Evolutionary conservation across 1,140 invertebrate genomes (phyloP).

Genomic region (Aphis gossypii): DNA sequence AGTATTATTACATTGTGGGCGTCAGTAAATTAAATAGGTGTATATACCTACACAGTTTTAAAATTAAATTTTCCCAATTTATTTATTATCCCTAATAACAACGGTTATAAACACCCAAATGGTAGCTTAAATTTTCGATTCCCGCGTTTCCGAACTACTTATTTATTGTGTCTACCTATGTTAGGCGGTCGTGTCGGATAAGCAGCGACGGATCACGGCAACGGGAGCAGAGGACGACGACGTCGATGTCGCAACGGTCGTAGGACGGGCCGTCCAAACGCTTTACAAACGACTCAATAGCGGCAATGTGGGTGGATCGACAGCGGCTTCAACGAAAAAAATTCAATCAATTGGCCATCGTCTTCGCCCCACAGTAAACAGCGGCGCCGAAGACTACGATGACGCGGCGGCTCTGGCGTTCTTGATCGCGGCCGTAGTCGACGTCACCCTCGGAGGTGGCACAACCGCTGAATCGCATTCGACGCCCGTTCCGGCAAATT

Average conservation of each 20-base stretch:
- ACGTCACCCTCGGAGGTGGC: not conserved
- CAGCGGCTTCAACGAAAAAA: not conserved
- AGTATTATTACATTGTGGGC: no score
- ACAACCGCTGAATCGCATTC: not conserved
- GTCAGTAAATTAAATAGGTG: no score
- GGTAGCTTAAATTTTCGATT: not conserved
- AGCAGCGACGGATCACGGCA: not conserved
- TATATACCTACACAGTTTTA: no score
- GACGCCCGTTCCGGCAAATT: not conserved
- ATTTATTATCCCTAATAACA: not conserved
- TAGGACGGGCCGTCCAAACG: not conserved
- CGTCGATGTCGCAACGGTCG: not conserved
- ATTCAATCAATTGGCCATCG: not conserved
- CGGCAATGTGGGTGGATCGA: not conserved
- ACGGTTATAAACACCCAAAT: not conserved
- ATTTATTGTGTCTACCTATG: not conserved
- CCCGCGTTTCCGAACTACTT: not conserved
- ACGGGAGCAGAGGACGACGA: not conserved
- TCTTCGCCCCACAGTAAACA: not conserved
- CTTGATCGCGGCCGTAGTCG: not conserved
- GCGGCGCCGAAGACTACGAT: not conserved
- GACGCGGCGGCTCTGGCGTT: conserved; percentile 21
- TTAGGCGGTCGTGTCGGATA: not conserved
- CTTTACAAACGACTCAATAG: not conserved
- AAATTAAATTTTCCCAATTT: no score